Base-by-base conservation (phyloP, 1,140 invertebrate genomes). In the Drosophila suzukii region DNA sequence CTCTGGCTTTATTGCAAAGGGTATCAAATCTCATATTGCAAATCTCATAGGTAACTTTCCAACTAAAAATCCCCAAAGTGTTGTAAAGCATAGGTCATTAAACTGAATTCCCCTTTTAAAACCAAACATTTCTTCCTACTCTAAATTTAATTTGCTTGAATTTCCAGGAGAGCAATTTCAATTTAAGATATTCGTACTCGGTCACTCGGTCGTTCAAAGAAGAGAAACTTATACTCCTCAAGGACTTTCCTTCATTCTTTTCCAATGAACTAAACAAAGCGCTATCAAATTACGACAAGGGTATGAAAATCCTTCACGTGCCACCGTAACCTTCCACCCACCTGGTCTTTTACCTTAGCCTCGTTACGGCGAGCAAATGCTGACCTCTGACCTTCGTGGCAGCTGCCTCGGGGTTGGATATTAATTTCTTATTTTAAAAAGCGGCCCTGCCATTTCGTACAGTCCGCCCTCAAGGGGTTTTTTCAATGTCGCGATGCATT, bases 351-450 rank as follows among this genome's bases (percentile, higher is more conserved):
- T 4, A 67, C 61, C 49, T 68, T 34, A 20, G 39, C 51, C 27
- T 34, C 17, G 10, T 32, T 32, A 8, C 4, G 47, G 24, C 10
- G 24, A 27, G 5, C 10, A 6, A 4, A 27, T 13, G 39, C 32
- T 68, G 63, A 68, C 66, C 66, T 41, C 11, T 66, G 47, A 68
- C 61, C 60, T 70, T 70, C 47, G 39, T 15, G 5, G 39, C 17
- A n/a, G 20, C 15, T 13, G 61, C 61, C 66, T 27, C 17, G 34
- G 50, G 66, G 34, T 2, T 10, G 6, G n/a, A 65, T 75, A 86
- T 83, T 86, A 82, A 88, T 71, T 71, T 71, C 65, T 79, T 88
- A 75, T 62, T 72, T 75, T 82, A 61, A 46, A 86, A 67, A 75
- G 61, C 46, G 59, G 38, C 32, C 56, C 78, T 44, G 50, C 38